Percentiles rank a stretch among this genome's conserved stretches.
These are phyloP conservation scores for Syngnathus scovelli DNA, from an alignment of 2,113 vertebrate genomes.

Conservation along the genomic window DNA sequence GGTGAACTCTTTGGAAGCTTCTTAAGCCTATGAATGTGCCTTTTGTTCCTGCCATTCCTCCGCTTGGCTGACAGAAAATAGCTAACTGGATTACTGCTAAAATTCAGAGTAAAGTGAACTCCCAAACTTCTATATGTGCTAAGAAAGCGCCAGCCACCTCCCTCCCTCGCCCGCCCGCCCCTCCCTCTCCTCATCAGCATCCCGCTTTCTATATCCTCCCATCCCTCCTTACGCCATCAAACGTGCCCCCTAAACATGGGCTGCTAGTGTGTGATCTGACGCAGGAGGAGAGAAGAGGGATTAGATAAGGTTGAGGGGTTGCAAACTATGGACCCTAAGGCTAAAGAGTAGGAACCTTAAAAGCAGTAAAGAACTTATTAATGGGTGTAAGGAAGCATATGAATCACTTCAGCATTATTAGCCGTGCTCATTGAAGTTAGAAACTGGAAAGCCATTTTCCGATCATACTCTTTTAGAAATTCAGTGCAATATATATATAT, in stretches of 20 bases:
- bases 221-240: constrained; percentile 48
- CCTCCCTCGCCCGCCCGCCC: constrained; percentile 12
- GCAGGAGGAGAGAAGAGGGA: constrained; percentile 57
- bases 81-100: constrained; percentile 81
- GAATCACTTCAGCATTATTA: constrained; percentile 72
- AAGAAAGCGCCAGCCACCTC: constrained; percentile 41
- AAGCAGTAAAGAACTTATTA: constrained; percentile 76
- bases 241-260: constrained; percentile 60
- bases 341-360: constrained; percentile 73
- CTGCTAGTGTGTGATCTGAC: constrained; percentile 62
- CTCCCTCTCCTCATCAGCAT: constrained; percentile 55
- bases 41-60: constrained; percentile 78
- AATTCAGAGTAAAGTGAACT: constrained; percentile 81
- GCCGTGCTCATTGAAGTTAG: constrained; percentile 22
- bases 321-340: constrained; percentile 69
- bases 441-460: constrained; percentile 10
- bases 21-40: constrained; percentile 79
- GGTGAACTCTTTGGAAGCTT: constrained; percentile 79
- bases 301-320: constrained; percentile 74
- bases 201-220: constrained; percentile 54
- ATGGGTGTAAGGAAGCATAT: constrained; percentile 73
- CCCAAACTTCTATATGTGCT: constrained; percentile 75
- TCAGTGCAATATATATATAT: not conserved
- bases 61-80: constrained; percentile 82
- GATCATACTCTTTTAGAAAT: not conserved